phyloP scores from a whole-genome alignment of 2,797 vertebrate genomes.

The Microtus obscurus region DNA sequence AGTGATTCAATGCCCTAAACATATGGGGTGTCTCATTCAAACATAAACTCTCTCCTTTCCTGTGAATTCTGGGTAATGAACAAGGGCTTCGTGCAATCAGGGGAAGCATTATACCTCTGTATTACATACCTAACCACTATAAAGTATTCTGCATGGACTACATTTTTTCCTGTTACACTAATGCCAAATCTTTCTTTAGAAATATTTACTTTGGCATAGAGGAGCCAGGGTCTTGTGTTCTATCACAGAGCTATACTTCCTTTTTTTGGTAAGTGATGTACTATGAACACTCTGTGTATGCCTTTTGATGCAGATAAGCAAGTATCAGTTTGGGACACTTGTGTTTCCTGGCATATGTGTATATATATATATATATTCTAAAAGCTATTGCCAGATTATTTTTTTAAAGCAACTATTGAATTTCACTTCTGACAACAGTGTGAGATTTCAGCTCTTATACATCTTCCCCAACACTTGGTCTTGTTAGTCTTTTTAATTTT shows the following conservation, averaged over 20 bases:
- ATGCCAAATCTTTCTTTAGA: slow-evolving; percentile 14
- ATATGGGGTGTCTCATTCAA: too few relatives aligned
- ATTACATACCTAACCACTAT: not conserved
- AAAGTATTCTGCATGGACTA: slow-evolving; percentile 26
- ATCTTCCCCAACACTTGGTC: not conserved
- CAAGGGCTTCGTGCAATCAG: not conserved
- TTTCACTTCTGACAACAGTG: not conserved
- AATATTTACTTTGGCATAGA: not conserved
- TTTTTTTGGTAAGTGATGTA: slow-evolving; percentile 6
- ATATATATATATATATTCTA: not conserved
- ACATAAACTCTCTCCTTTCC: not conserved
- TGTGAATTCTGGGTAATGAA: not conserved
- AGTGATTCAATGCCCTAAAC: not conserved
- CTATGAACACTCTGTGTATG: slow-evolving; percentile 1
- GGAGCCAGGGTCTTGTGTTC: not conserved
- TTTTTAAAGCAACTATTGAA: slow-evolving; percentile 53
- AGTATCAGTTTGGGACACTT: not conserved
- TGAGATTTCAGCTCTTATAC: not conserved
- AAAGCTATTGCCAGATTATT: not conserved
- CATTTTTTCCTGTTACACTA: not conserved
- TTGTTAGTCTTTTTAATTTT: slow-evolving; percentile 39
- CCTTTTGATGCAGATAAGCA: slow-evolving; percentile 52
- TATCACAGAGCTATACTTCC: not conserved
- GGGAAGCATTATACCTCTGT: not conserved
- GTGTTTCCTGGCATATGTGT: not conserved